A percentile compares a stretch with the other conserved stretches of the same genome.
phyloP scores from a whole-genome alignment of 2,888 invertebrate genomes.

The Hetaerina titia region DNA sequence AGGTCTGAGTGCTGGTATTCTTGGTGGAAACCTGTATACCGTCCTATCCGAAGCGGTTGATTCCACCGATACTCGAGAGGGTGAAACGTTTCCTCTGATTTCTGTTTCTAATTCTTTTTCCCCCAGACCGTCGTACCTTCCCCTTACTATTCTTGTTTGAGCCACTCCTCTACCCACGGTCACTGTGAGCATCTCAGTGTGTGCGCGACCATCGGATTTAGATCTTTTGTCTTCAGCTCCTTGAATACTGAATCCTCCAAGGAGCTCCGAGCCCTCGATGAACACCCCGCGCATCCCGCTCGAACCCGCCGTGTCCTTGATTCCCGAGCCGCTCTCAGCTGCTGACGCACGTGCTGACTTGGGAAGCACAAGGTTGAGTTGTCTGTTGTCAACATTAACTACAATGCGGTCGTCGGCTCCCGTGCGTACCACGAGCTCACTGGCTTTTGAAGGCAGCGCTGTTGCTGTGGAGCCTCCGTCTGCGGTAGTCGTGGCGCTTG shows the following conservation, averaged over 20 bases:
- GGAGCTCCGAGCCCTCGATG: constrained; percentile 72
- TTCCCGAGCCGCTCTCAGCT: constrained; percentile 68
- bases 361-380: constrained; percentile 73
- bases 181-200: constrained; percentile 68
- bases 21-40: constrained; percentile 27
- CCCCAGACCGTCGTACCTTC: constrained; percentile 39
- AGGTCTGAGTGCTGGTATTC: constrained; percentile 40
- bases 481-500: constrained; percentile 66
- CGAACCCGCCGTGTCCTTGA: constrained; percentile 72
- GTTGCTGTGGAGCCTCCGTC: constrained; percentile 71
- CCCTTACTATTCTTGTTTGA: constrained; percentile 63
- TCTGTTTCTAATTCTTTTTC: constrained; percentile 58
- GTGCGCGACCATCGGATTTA: constrained; percentile 27
- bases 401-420: constrained; percentile 71
- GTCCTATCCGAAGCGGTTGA: constrained; percentile 8
- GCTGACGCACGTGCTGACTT: constrained; percentile 69
- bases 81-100: constrained; percentile 52
- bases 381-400: constrained; percentile 72
- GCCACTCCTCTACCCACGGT: constrained; percentile 67
- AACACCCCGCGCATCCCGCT: constrained; percentile 72
- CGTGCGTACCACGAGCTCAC: constrained; percentile 50
- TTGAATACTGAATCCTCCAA: constrained; percentile 62
- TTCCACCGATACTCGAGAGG: not conserved
- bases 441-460: constrained; percentile 69
- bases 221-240: constrained; percentile 24